Evolutionary conservation across 1,140 invertebrate genomes (phyloP).

Genomic region (Drosophila lacertosa): DNA sequence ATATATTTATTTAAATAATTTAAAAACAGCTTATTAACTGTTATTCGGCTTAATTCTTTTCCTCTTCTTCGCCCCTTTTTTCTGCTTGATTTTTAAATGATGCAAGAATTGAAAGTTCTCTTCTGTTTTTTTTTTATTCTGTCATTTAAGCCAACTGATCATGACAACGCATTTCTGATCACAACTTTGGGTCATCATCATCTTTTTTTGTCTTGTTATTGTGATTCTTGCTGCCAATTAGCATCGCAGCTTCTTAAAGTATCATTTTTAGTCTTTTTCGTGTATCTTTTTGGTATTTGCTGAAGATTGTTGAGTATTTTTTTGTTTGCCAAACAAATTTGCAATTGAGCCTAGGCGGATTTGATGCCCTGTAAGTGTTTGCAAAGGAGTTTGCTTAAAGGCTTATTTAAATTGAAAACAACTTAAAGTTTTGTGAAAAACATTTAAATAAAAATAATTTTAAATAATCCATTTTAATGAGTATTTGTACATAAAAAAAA

Average conservation of each 20-base stretch:
- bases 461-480: no score
- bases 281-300: slow-evolving; percentile 29
- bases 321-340: slow-evolving; percentile 62
- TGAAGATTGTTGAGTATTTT: slow-evolving; percentile 23
- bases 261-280: background rate
- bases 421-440: no score
- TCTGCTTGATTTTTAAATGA: background rate
- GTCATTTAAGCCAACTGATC: background rate
- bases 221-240: slow-evolving; percentile 51
- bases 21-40: no score
- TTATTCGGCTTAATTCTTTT: no score
- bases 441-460: no score
- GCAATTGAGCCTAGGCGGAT: slow-evolving; percentile 26
- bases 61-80: background rate
- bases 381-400: background rate
- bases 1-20: no score
- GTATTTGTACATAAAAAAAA: no score
- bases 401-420: no score
- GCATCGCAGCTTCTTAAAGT: slow-evolving; percentile 14
- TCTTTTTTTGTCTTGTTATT: slow-evolving; percentile 8
- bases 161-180: slow-evolving; percentile 4
- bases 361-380: background rate
- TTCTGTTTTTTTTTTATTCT: background rate
- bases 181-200: background rate
- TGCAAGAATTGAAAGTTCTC: slow-evolving; percentile 2